phyloP scores from a whole-genome alignment of 2,888 invertebrate species.

The Herminia tarsipennalis region DNA sequence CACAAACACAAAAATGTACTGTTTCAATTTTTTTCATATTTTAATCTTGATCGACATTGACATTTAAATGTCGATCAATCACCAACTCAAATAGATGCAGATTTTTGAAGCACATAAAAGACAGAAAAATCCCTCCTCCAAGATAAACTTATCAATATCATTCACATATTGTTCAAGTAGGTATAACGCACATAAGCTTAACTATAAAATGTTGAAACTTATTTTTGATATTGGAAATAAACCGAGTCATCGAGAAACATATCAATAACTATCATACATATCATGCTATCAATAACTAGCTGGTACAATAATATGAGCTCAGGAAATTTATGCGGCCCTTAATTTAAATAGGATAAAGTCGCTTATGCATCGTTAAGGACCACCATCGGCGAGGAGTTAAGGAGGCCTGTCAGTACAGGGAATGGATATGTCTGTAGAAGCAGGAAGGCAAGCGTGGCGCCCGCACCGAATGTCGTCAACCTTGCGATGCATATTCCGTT shows the following conservation, averaged over 20 bases:
- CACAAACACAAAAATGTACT: too few species aligned
- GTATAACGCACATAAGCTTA: constrained; percentile 28
- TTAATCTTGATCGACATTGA: too few species aligned
- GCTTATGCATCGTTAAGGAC: constrained; percentile 41
- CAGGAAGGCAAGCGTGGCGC: constrained; percentile 58
- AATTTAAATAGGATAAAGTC: constrained; percentile 40
- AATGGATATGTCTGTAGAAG: constrained; percentile 44
- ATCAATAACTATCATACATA: too few species aligned
- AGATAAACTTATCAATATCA: constrained; percentile 38
- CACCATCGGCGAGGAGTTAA: constrained; percentile 42
- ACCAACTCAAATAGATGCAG: too few species aligned
- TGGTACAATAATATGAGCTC: constrained; percentile 8
- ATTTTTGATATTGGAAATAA: constrained; percentile 32
- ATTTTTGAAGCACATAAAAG: too few species aligned
- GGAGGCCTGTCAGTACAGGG: constrained; percentile 42
- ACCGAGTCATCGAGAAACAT: constrained; percentile 32
- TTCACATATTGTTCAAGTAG: constrained; percentile 37
- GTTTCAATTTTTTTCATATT: too few species aligned
- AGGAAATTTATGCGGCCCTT: constrained; percentile 38
- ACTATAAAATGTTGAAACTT: constrained; percentile 28
- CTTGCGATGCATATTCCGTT: constrained; percentile 56
- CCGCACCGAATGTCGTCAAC: constrained; percentile 64
- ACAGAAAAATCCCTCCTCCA: too few species aligned
- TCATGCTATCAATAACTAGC: constrained; percentile 39
- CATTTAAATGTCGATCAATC: too few species aligned